A percentile compares a stretch with the other conserved stretches of the same genome.
Conservation (phyloP, 1,140 invertebrate species). For the Pomacea maculata region DNA sequence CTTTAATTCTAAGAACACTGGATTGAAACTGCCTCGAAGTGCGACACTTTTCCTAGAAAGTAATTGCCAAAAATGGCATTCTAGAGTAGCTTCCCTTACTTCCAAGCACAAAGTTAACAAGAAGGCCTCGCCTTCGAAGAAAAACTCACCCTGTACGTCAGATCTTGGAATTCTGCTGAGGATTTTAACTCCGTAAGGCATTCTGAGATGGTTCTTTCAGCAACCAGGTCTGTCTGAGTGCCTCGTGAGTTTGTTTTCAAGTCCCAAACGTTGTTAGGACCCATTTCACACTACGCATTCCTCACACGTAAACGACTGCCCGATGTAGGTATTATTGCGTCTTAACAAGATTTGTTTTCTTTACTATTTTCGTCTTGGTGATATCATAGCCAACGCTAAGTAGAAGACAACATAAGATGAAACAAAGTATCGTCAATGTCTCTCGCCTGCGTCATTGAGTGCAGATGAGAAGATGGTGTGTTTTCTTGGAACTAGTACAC, state of each 20-base stretch:
- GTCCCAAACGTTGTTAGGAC: background rate
- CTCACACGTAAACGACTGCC: too few species aligned
- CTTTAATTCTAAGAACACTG: background rate
- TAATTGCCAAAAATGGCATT: background rate
- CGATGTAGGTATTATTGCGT: too few species aligned
- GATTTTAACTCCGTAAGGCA: constrained; percentile 12
- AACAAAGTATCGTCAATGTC: too few species aligned
- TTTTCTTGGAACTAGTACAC: too few species aligned
- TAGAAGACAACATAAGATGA: too few species aligned
- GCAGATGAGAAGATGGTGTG: too few species aligned
- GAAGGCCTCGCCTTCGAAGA: background rate
- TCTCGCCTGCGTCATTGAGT: too few species aligned
- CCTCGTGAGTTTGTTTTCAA: constrained; percentile 12
- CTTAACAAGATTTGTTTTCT: too few species aligned
- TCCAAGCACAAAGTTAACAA: background rate
- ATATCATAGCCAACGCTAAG: too few species aligned
- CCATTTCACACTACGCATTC: background rate
- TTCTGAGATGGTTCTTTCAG: constrained; percentile 12
- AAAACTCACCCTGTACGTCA: constrained; percentile 19
- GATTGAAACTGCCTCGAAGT: background rate
- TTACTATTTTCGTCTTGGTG: too few species aligned
- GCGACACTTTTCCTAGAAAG: constrained; percentile 10
- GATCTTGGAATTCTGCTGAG: constrained; percentile 10
- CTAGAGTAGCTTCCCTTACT: constrained; percentile 14
- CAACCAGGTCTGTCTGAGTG: constrained; percentile 15